Base-by-base conservation (phyloP, 2,797 vertebrate species). In the Salmo trutta region DNA sequence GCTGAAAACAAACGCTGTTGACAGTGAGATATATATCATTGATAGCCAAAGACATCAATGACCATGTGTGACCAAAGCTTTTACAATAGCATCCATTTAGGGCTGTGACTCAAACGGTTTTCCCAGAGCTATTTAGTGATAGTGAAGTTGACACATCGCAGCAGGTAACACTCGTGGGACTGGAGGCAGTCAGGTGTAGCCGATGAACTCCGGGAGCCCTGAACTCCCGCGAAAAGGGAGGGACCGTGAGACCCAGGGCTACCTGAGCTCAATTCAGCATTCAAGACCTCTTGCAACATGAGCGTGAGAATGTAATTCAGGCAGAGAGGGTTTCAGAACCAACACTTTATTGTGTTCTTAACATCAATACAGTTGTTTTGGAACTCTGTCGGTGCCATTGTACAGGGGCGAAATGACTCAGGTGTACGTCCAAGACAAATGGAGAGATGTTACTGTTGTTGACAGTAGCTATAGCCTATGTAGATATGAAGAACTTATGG, bases 231-330 rank as follows among this genome's bases (percentile, higher is more conserved):
- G 70, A 81, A 80, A 47, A 81, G 86, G 90, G 86, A 81, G 89
- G 86, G 89, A 81, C 83, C 66, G 73, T 68, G 31, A 71, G 75
- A 87, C 19, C 83, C 84, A 76, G 52, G 90, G 93, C 94, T 92
- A 91, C 77, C 90, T 92, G 93, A 92, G 36, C 91, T 90, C 90
- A 93, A 89, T 85, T 86, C 93, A 91, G 90, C 89, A 87, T 83
- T 24, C 76, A 86, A 92, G 94, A 94, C 89, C 85, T 94, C 80
- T 84, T 94, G 94, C 95, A 96, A 96, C 89, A 91, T 80, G 95
- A 97, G 95, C 96, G 96, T 98, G 96, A 97, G 96, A 97, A 97
- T 97, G 93, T 95, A 93, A 92, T 87, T 95, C 91, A 95, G 92
- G 95, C 94, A 84, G 84, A 92, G 91, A 91, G 77, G 66, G 82